Evolutionary conservation across 2,888 invertebrate genomes (phyloP), one percentile per base, ranked within the genome.

Genomic region (Peribatodes rhomboidaria): DNA sequence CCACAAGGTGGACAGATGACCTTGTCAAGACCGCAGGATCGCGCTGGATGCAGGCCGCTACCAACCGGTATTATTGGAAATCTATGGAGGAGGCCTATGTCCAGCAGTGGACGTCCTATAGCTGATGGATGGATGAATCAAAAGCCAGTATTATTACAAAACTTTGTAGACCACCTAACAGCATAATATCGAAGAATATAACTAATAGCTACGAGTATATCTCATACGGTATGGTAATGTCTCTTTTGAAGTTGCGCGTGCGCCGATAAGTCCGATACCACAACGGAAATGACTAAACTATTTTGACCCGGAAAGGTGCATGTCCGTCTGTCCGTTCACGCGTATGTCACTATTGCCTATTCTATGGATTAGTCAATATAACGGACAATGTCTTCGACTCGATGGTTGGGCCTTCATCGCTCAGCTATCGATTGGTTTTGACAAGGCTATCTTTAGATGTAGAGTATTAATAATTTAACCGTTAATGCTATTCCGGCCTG

Each of bases 231-330:
- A 11, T 7, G 9, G 20, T 2, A 20, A 41, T 41, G 41, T 16
- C 13, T 18, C n/a, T 22, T 27, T 46, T n/a, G n/a, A 22, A n/a
- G 46, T 13, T 22, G 22, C 47, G 54, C 54, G 41, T 59, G 64
- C 49, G 54, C 59, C 8, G 42, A 13, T 42, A 46, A 0, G n/a
- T 35, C 13, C 13, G 16, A 33, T 49, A 33, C 16, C 46, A 41
- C 39, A 50, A 55, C 50, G 65, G 65, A 65, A 65, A 33, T 39
- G 22, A 11, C 27, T 37, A 16, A 47, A 52, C 14, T 50, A 37
- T 65, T 65, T 37, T 50, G 59, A 65, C 39, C 56, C 59, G 65
- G 65, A 65, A 65, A 50, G 50, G 60, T 46, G 55, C 37, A 35
- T 56, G 56, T 58, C 33, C 20, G 44, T 56, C 9, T 53, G 49